Percentiles rank a stretch among this genome's conserved stretches.
phyloP scores from a whole-genome alignment of 1,140 invertebrate genomes.

The fruit fly (Drosophila melanogaster) region DNA sequence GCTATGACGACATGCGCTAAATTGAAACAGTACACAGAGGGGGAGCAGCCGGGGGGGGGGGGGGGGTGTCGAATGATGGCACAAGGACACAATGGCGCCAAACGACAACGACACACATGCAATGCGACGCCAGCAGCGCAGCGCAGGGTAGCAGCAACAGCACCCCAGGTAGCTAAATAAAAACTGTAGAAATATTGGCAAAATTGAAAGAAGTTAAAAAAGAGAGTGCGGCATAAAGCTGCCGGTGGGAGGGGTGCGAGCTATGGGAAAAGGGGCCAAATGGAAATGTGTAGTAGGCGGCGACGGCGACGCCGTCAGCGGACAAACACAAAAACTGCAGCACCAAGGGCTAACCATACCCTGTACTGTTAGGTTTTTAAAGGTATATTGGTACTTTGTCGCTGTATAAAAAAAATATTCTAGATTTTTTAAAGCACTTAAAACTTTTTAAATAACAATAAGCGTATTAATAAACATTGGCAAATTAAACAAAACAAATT shows the following conservation, averaged over 20 bases:
- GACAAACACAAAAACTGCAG: conserved; percentile 59
- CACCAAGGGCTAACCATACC: conserved; percentile 15
- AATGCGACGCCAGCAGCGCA: conserved; percentile 48
- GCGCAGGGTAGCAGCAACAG: too few species aligned
- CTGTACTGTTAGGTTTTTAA: neutral
- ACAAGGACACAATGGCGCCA: conserved; percentile 74
- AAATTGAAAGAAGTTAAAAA: conserved; percentile 70
- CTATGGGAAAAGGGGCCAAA: neutral
- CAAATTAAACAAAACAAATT: too few species aligned
- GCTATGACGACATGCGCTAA: conserved; percentile 81
- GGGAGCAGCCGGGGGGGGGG: neutral
- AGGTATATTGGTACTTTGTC: neutral
- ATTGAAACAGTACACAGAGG: conserved; percentile 74
- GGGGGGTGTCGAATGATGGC: conserved; percentile 32
- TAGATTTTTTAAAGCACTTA: neutral
- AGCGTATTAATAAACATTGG: too few species aligned
- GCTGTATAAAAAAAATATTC: neutral
- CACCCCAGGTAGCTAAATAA: conserved; percentile 66
- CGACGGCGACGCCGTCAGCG: conserved; percentile 36
- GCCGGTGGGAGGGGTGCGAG: neutral
- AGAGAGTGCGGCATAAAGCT: conserved; percentile 8
- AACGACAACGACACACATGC: conserved; percentile 69
- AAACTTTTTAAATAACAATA: neutral
- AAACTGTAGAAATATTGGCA: conserved; percentile 73
- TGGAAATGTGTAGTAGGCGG: conserved; percentile 39